Evolutionary conservation across 37 sponge, comb jelly and placozoan species (phyloP).

Genomic region (Cliona cf. orientalis): DNA sequence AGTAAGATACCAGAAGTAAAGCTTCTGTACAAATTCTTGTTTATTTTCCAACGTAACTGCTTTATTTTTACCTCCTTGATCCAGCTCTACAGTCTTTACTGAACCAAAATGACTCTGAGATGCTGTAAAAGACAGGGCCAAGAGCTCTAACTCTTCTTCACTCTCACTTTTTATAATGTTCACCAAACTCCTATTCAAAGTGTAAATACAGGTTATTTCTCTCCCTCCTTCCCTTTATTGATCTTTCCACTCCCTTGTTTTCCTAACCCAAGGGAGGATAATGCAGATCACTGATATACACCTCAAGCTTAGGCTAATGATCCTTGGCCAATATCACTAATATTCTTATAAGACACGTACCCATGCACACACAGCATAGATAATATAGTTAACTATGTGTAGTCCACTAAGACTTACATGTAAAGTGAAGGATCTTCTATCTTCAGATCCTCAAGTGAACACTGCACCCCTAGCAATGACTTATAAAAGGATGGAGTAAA

Average conservation of each 20-base stretch:
- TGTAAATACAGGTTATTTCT: background rate
- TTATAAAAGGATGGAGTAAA: slow-evolving; percentile 84
- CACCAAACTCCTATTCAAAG: slow-evolving; percentile 42
- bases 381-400: no score
- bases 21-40: slow-evolving; percentile 47
- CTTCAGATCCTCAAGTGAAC: slow-evolving; percentile 58
- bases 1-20: slow-evolving; percentile 47
- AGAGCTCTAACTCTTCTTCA: slow-evolving; percentile 41
- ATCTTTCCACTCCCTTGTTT: background rate
- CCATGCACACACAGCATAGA: no score
- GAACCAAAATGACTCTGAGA: slow-evolving; percentile 53
- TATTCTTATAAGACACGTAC: no score
- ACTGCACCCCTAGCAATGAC: slow-evolving; percentile 35
- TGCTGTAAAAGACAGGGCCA: slow-evolving; percentile 47
- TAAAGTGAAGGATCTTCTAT: slow-evolving; percentile 53
- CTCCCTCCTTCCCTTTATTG: background rate
- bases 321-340: background rate
- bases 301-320: background rate
- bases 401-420: slow-evolving; percentile 12
- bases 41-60: slow-evolving; percentile 59
- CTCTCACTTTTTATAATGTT: slow-evolving; percentile 39
- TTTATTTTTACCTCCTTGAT: slow-evolving; percentile 43
- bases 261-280: background rate
- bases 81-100: slow-evolving; percentile 57
- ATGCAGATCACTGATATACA: no score